Evolutionary conservation across 1,140 invertebrate genomes (phyloP).

Genomic region (Drosophila repleta): DNA sequence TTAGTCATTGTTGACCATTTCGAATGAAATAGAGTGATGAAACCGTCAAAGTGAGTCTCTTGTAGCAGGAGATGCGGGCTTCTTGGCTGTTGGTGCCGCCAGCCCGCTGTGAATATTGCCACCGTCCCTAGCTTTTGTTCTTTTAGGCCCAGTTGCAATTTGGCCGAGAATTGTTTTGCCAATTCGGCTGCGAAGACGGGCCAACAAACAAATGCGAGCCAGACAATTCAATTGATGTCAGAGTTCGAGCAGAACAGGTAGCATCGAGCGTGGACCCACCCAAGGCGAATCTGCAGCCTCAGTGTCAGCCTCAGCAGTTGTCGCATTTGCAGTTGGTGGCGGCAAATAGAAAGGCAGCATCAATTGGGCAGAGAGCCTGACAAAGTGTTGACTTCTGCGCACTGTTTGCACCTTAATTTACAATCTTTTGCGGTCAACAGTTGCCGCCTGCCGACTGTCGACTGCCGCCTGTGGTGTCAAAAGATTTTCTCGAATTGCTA

Average conservation of each 20-base stretch:
- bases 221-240: slow-evolving; percentile 39
- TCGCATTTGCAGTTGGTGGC: slow-evolving; percentile 50
- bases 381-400: slow-evolving; percentile 40
- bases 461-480: slow-evolving; percentile 25
- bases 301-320: slow-evolving; percentile 30
- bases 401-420: slow-evolving; percentile 78
- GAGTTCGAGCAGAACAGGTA: slow-evolving; percentile 30
- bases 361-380: slow-evolving; percentile 32
- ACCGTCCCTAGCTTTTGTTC: slow-evolving; percentile 11
- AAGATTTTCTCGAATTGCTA: slow-evolving; percentile 1
- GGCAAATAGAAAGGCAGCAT: slow-evolving; percentile 58
- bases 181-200: slow-evolving; percentile 28
- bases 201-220: not conserved
- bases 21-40: not conserved
- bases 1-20: not conserved
- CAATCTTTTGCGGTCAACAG: slow-evolving; percentile 71
- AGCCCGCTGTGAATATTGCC: slow-evolving; percentile 34
- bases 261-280: slow-evolving; percentile 7
- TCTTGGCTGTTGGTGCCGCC: not conserved
- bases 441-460: slow-evolving; percentile 10
- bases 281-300: slow-evolving; percentile 37
- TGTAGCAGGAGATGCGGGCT: not conserved
- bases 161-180: slow-evolving; percentile 36
- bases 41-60: not conserved
- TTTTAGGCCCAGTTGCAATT: not conserved